Percentiles rank a stretch among this genome's conserved stretches.
These are phyloP conservation scores for Gymnosoma rotundatum DNA, from an alignment of 2,888 invertebrate genomes.

Conservation along the genomic window DNA sequence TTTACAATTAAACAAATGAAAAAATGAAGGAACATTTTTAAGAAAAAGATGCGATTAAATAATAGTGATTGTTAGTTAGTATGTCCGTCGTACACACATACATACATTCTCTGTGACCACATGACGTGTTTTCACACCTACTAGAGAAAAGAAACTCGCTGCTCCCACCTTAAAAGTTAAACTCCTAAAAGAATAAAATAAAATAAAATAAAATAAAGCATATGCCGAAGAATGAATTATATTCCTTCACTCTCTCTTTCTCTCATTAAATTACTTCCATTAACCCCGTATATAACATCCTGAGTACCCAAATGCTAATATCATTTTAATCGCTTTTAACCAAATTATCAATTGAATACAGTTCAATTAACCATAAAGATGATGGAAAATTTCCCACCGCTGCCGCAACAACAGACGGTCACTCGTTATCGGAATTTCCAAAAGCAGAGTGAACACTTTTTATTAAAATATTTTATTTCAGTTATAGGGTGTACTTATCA, in stretches of 20 bases:
- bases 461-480: background rate
- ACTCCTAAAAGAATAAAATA: constrained; percentile 17
- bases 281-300: constrained; percentile 25
- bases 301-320: constrained; percentile 73
- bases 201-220: constrained; percentile 51
- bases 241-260: background rate
- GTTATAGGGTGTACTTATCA: constrained; percentile 8
- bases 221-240: constrained; percentile 47
- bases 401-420: constrained; percentile 25
- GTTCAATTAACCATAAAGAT: constrained; percentile 33
- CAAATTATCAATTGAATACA: constrained; percentile 61
- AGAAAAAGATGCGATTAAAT: constrained; percentile 36
- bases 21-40: constrained; percentile 10
- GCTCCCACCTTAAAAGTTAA: constrained; percentile 10
- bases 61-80: background rate
- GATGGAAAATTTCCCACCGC: constrained; percentile 42
- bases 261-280: constrained; percentile 32
- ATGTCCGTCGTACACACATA: constrained; percentile 1
- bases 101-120: constrained; percentile 55
- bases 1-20: constrained; percentile 70
- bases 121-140: constrained; percentile 77
- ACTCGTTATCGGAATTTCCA: background rate
- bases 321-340: constrained; percentile 79
- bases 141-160: constrained; percentile 26
- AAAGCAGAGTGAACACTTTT: background rate